Conservation (phyloP, 2,113 vertebrate species). For the Hemiprocne comata region DNA sequence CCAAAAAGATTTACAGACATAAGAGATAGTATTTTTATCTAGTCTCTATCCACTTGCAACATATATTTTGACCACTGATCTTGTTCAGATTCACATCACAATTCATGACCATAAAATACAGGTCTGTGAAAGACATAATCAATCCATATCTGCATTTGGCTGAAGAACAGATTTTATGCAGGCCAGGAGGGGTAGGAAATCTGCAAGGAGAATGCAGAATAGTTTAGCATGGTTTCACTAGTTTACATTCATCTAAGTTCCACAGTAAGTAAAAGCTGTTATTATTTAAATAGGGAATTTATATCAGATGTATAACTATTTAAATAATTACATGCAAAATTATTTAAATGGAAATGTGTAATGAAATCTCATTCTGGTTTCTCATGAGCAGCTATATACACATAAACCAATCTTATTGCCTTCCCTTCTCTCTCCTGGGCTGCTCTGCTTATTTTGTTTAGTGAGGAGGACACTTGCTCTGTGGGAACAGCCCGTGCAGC, state of each 20-base stretch:
- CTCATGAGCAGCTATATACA: background rate
- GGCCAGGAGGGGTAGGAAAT: background rate
- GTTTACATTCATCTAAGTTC: conserved; percentile 21
- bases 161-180: background rate
- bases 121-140: background rate
- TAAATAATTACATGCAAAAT: conserved; percentile 7
- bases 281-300: conserved; percentile 25
- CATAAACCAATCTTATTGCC: background rate
- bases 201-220: background rate
- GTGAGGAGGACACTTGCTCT: background rate
- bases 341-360: background rate
- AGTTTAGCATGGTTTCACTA: background rate
- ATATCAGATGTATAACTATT: conserved; percentile 13
- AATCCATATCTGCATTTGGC: background rate
- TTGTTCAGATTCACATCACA: background rate
- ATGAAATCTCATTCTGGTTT: background rate
- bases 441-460: background rate
- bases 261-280: conserved; percentile 1
- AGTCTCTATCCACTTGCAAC: background rate
- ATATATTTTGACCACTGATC: background rate
- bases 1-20: background rate
- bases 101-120: background rate
- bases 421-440: background rate
- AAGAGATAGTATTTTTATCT: background rate
- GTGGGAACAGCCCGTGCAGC: background rate